A percentile compares a stretch with the other conserved stretches of the same genome.
Evolutionary conservation across 2,888 invertebrate species (phyloP).

Genomic region (Eupithecia centaureata): DNA sequence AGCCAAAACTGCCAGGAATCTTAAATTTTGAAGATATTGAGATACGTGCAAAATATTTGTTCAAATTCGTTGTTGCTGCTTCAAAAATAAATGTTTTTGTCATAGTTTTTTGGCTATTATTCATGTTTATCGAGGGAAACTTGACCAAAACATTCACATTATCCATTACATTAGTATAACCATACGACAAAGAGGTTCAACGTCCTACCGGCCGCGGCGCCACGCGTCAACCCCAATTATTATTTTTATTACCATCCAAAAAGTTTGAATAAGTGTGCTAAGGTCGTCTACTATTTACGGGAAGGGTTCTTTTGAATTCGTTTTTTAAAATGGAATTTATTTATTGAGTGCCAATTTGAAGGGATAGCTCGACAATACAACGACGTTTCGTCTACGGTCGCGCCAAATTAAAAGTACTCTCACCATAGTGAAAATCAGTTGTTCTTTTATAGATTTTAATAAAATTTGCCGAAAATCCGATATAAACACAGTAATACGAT

Average conservation of each 20-base stretch:
- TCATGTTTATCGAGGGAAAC: background rate
- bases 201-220: constrained; percentile 56
- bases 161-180: constrained; percentile 36
- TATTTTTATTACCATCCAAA: constrained; percentile 64
- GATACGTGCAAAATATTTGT: no score
- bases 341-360: constrained; percentile 58
- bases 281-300: constrained; percentile 63
- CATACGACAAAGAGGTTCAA: constrained; percentile 61
- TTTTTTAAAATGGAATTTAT: constrained; percentile 50
- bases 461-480: background rate
- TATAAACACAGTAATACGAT: background rate
- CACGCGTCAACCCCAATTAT: constrained; percentile 71
- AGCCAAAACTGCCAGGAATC: no score
- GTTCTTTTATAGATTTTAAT: background rate
- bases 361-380: constrained; percentile 28
- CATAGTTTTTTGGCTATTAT: no score
- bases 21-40: no score
- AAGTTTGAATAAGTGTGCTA: constrained; percentile 66
- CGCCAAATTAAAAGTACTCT: background rate
- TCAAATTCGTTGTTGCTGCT: no score
- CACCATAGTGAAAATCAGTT: background rate
- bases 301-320: constrained; percentile 54
- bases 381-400: background rate
- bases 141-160: background rate
- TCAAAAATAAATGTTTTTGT: no score